Evolutionary conservation across 30 jellyfish, hydroid and myxozoan species (phyloP).

Genomic region (Aurelia aurita): DNA sequence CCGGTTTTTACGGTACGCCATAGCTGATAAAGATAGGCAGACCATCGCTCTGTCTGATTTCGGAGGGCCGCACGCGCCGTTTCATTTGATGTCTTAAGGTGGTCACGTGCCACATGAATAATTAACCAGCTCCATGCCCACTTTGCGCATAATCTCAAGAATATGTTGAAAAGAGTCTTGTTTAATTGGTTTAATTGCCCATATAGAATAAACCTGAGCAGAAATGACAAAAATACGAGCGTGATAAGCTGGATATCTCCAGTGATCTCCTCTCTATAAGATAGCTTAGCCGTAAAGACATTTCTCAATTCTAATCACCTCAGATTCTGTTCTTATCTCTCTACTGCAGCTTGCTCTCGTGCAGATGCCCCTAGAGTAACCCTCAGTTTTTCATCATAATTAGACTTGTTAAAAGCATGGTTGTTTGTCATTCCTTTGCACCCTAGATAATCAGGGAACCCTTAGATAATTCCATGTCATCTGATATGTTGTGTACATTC

Average conservation of each 20-base stretch:
- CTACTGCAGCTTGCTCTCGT: background rate
- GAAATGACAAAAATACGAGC: conserved; percentile 23
- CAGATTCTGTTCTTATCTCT: conserved; percentile 14
- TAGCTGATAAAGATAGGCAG: background rate
- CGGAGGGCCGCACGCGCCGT: conserved; percentile 63
- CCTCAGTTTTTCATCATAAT: background rate
- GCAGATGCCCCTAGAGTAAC: conserved; percentile 7
- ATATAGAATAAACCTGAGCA: conserved; percentile 37
- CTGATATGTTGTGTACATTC: too few relatives aligned
- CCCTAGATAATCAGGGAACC: conserved; percentile 7
- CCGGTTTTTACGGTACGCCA: too few relatives aligned
- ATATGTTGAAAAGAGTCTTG: conserved; percentile 37
- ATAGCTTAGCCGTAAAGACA: conserved; percentile 41
- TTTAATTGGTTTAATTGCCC: conserved; percentile 67
- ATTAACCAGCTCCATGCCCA: conserved; percentile 54
- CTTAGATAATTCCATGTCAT: too few relatives aligned
- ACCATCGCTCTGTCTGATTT: background rate
- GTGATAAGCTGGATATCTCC: conserved; percentile 35
- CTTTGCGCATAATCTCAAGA: conserved; percentile 56
- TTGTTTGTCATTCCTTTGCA: background rate
- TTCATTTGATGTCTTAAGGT: conserved; percentile 50
- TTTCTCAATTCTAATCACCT: conserved; percentile 7
- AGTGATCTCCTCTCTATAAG: conserved; percentile 7
- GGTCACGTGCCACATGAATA: conserved; percentile 71
- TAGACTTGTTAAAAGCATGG: conserved; percentile 8